These are phyloP conservation scores for Prenolepis imparis DNA, from an alignment of 2,888 invertebrate species.

Conservation along the genomic window DNA sequence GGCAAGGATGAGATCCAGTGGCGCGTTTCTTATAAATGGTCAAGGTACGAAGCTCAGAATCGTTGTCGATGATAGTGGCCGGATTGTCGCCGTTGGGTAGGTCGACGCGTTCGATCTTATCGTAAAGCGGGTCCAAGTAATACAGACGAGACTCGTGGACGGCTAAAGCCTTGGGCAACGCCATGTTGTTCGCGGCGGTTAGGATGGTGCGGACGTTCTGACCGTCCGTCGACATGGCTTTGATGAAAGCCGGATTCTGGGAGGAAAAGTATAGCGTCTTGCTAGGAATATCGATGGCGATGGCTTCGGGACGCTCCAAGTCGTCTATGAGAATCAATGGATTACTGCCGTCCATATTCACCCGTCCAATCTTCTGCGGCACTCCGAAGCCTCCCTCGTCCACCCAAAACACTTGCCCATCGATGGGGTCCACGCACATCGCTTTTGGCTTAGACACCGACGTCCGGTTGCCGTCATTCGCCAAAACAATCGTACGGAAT, in stretches of 20 bases:
- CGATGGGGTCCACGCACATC: slow-evolving; percentile 96
- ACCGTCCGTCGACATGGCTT: slow-evolving; percentile 92
- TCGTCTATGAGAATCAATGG: slow-evolving; percentile 91
- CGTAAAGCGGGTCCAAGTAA: slow-evolving; percentile 95
- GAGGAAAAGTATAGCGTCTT: slow-evolving; percentile 96
- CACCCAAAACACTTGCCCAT: slow-evolving; percentile 97
- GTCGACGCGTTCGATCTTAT: slow-evolving; percentile 95
- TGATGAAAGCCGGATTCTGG: slow-evolving; percentile 91
- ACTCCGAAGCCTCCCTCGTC: slow-evolving; percentile 97
- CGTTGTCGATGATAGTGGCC: slow-evolving; percentile 93
- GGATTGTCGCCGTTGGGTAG: slow-evolving; percentile 93
- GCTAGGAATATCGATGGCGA: slow-evolving; percentile 94
- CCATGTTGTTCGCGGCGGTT: slow-evolving; percentile 90
- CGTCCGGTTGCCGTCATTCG: slow-evolving; percentile 94
- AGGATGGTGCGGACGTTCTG: slow-evolving; percentile 90
- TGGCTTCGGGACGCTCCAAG: slow-evolving; percentile 92
- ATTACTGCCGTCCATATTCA: slow-evolving; percentile 97
- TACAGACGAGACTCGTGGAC: slow-evolving; percentile 94
- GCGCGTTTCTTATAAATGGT: slow-evolving; percentile 95
- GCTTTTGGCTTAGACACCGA: slow-evolving; percentile 96
- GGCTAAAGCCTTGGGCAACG: slow-evolving; percentile 93
- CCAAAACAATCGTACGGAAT: slow-evolving; percentile 94
- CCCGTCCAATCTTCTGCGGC: slow-evolving; percentile 95
- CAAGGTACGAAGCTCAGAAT: slow-evolving; percentile 94
- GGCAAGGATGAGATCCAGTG: slow-evolving; percentile 94